Evolutionary conservation across 2,797 vertebrate genomes (phyloP).

Genomic region (Hippocampus kuda): DNA sequence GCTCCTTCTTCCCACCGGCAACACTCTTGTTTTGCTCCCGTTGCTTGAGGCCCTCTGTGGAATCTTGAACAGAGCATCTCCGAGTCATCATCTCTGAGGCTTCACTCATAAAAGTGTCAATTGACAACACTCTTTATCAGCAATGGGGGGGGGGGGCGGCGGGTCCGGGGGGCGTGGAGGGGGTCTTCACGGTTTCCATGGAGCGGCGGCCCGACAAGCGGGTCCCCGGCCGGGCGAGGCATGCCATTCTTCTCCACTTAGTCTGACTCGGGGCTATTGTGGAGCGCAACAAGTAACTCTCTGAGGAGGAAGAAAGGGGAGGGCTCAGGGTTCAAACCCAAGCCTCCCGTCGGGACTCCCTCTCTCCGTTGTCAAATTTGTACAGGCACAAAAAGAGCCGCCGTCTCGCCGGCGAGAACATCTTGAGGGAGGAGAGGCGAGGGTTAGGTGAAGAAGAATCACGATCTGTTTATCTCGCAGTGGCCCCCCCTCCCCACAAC

Average conservation of each 20-base stretch:
- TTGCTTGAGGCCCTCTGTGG: conserved; percentile 52
- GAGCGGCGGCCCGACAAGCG: conserved; percentile 25
- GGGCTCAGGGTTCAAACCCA: conserved; percentile 67
- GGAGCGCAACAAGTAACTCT: conserved; percentile 70
- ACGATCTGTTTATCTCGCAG: conserved; percentile 32
- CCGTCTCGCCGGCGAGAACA: conserved; percentile 55
- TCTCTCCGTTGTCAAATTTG: conserved; percentile 72
- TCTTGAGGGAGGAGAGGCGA: conserved; percentile 40
- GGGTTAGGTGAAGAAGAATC: conserved; percentile 22
- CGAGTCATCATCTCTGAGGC: conserved; percentile 67
- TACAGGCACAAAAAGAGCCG: conserved; percentile 64
- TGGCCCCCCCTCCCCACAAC: neutral
- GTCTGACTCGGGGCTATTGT: conserved; percentile 71
- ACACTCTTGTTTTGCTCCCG: conserved; percentile 47
- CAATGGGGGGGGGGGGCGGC: conserved; percentile 36
- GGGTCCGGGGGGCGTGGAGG: conserved; percentile 37
- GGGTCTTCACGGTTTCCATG: conserved; percentile 67
- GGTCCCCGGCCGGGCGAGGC: conserved; percentile 32
- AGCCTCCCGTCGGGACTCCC: conserved; percentile 55
- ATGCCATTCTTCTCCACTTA: conserved; percentile 66
- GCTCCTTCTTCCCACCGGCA: conserved; percentile 28
- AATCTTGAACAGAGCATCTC: conserved; percentile 53
- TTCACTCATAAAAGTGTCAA: conserved; percentile 62
- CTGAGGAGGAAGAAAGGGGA: conserved; percentile 64
- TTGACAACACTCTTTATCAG: conserved; percentile 60